These are phyloP conservation scores for Esox lucius DNA, from an alignment of 2,797 vertebrate species.

Conservation along the genomic window DNA sequence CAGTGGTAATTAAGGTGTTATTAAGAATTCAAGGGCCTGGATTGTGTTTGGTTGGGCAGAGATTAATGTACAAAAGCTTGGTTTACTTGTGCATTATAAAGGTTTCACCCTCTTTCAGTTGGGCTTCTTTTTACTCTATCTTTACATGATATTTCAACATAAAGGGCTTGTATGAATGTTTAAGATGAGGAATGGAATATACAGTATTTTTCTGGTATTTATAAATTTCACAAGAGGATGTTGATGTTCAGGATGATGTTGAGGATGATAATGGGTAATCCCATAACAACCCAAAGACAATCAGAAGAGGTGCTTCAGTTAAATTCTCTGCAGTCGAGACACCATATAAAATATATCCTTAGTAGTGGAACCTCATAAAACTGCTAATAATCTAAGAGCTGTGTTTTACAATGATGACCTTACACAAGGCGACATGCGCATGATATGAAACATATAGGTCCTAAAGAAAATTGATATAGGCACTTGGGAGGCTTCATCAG, in stretches of 20 bases:
- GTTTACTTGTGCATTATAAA: not conserved
- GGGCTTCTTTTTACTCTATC: not conserved
- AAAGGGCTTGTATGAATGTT: not conserved
- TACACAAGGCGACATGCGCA: not conserved
- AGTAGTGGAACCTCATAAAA: slow-evolving; percentile 13
- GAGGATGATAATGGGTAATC: not conserved
- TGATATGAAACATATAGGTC: not conserved
- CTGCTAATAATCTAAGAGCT: slow-evolving; percentile 13
- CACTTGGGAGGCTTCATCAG: slow-evolving; percentile 22
- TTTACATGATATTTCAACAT: not conserved
- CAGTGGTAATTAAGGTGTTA: slow-evolving; percentile 32
- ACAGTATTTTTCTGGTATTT: not conserved
- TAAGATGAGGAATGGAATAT: not conserved
- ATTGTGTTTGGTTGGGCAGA: slow-evolving; percentile 1
- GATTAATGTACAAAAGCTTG: not conserved
- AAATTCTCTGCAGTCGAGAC: not conserved
- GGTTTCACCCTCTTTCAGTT: not conserved
- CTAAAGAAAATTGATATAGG: slow-evolving; percentile 23
- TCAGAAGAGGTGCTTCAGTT: not conserved
- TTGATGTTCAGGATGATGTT: not conserved
- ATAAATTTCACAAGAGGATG: not conserved
- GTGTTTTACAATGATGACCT: slow-evolving; percentile 17
- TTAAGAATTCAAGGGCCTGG: slow-evolving; percentile 32
- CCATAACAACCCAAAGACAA: not conserved
- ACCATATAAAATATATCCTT: not conserved